Base-by-base conservation (phyloP, 2,888 invertebrate species). In the Sclerodermus sp. region DNA sequence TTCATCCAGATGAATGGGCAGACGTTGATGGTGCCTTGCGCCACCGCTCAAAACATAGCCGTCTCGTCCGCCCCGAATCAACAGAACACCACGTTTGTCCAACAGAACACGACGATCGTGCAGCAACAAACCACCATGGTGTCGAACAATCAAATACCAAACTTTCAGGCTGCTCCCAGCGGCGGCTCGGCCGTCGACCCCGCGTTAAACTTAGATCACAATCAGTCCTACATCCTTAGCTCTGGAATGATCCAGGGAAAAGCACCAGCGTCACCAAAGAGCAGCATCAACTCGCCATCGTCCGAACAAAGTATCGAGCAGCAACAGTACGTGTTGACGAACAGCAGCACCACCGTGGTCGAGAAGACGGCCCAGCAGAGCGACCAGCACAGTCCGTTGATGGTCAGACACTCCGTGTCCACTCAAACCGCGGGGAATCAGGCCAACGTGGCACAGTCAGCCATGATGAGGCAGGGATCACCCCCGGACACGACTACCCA, bases 401-500 rank as follows among this genome's bases (percentile, higher is more conserved):
- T 75, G 74, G 76, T 73, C 16, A 82, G 87, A 56, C 88, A 89
- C 72, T 88, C 89, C 0, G 89, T 89, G 47, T 89, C 89, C 0
- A 89, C 89, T 16, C 89, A 89, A 77, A 89, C 90, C 13, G 84
- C 87, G 4, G 70, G 64, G 0, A 74, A 71, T 53, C 76, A 74
- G 41, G 64, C 68, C 5, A 75, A 71, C 34, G 55, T 74, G 53
- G 69, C 76, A 73, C 83, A 62, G 65, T 80, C 60, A 60, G 79
- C 66, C 9, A 65, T 77, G 50, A 75, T 71, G 68, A 68, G 76
- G 23, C 77, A 69, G 2, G 84, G 85, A 16, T 87, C 87, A 72
- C 91, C 91, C 5, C 91, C 91, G 0, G 92, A 92, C 68, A 92
- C 92, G 0, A 92, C 92, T 0, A 92, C 92, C 1, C 89, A 89